Evolutionary conservation across 2,888 invertebrate species (phyloP).

Genomic region (Phaedon cochleariae): DNA sequence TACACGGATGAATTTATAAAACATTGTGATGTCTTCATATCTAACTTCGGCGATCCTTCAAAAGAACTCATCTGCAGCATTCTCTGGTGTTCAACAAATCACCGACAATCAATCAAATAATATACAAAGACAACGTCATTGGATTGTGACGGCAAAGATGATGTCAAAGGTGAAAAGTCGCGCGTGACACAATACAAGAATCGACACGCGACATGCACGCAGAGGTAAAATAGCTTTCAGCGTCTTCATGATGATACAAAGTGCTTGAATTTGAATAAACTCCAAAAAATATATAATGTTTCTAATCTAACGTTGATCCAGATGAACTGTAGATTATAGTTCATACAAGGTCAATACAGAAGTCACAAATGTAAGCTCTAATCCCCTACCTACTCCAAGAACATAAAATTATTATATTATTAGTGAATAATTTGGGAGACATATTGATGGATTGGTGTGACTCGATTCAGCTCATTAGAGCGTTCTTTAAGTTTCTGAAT

Average conservation of each 20-base stretch:
- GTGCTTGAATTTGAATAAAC: no score
- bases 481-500: no score
- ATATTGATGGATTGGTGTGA: no score
- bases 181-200: constrained; percentile 47
- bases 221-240: not conserved
- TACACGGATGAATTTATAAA: not conserved
- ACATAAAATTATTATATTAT: no score
- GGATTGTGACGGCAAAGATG: no score
- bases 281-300: not conserved
- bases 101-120: constrained; percentile 18
- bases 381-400: no score
- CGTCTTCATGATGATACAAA: not conserved
- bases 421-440: no score
- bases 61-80: constrained; percentile 12
- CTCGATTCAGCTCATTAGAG: no score
- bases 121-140: constrained; percentile 6
- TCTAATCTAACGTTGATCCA: no score
- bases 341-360: no score
- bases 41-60: not conserved
- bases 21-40: not conserved
- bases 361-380: no score
- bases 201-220: constrained; percentile 35
- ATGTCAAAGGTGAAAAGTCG: constrained; percentile 43
- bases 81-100: constrained; percentile 16
- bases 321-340: no score